Evolutionary conservation across 2,113 vertebrate genomes (phyloP).

Genomic region (Leptobrachium ailaonicum): DNA sequence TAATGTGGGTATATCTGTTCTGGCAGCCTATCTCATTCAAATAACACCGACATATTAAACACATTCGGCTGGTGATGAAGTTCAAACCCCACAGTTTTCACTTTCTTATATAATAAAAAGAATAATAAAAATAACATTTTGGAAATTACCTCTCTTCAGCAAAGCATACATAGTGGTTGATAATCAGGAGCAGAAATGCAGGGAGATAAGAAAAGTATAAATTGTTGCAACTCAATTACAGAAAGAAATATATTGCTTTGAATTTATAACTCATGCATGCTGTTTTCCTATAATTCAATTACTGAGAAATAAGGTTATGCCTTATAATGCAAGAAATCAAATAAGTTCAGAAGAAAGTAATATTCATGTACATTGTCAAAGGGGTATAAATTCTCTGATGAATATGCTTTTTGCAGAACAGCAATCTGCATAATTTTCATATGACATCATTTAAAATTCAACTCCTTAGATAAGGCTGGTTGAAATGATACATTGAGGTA

Average conservation of each 20-base stretch:
- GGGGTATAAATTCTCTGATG: too few species aligned
- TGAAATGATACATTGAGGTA: too few species aligned
- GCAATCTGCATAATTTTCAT: too few species aligned
- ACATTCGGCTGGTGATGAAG: too few species aligned
- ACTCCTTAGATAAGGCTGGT: too few species aligned
- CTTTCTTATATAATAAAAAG: not conserved
- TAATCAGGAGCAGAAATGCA: not conserved
- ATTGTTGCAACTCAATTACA: not conserved
- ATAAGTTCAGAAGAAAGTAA: not conserved
- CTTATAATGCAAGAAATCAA: not conserved
- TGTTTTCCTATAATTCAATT: constrained; percentile 2
- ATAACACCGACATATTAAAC: too few species aligned
- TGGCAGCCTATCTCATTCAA: too few species aligned
- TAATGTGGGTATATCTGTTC: too few species aligned
- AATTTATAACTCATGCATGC: not conserved
- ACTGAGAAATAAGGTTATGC: not conserved
- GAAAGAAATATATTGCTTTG: not conserved
- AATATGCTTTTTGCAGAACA: too few species aligned
- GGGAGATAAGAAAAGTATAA: not conserved
- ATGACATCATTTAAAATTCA: too few species aligned
- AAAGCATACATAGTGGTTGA: not conserved
- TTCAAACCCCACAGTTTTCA: too few species aligned
- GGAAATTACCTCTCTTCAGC: not conserved
- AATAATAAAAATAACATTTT: not conserved
- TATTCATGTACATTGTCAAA: too few species aligned